Evolutionary conservation across 1,140 invertebrate species (phyloP), one percentile per base, ranked within the genome.

Genomic region (Pentalonia nigronervosa): DNA sequence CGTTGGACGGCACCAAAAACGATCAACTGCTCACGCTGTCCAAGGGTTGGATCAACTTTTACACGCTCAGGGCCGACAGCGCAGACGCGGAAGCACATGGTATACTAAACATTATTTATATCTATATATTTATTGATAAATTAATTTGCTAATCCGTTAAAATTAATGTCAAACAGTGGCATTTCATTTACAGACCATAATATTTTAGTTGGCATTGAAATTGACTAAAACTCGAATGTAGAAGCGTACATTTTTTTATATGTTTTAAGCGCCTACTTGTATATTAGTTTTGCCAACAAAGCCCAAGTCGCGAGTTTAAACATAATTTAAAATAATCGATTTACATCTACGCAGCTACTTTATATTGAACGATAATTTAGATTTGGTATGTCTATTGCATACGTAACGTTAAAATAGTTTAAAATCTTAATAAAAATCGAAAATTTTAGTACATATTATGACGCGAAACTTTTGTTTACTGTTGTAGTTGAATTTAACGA

Each of bases 41-140:
- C 25, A 95, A 95, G 87, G 95, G 95, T 25, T 95, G 95, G 95
- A 95, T 95, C 30, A 95, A 95, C 91, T 95, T 95, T 92, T 95
- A 95, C 88, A 91, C 95, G 25, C 91, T 95, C 17, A 93, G 93
- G 86, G 76, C 87, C 0, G 94, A 94, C 36, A 94, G 94, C 86
- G 88, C 94, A 23, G 94, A 94, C 23, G 67, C 76, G 8, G 94
- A 93, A 4, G 48, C 76, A 41, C 53, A 53, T 50, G 94, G 94
- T 89, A 91, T 23, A 36, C 30, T n/a, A 67, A 14, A n/a, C 4
- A 67, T 67, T n/a, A 67, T n/a, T 53, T 11, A 0, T 48, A 48
- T 48, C 47, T 11, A 48, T 14, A 1, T 48, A 11, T 14, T 48
- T 48, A 11, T 48, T 48, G 47, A 48, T 48, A 14, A 48, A 48